These are phyloP conservation scores for Cyclina sinensis DNA, from an alignment of 1,140 invertebrate species.

Conservation along the genomic window DNA sequence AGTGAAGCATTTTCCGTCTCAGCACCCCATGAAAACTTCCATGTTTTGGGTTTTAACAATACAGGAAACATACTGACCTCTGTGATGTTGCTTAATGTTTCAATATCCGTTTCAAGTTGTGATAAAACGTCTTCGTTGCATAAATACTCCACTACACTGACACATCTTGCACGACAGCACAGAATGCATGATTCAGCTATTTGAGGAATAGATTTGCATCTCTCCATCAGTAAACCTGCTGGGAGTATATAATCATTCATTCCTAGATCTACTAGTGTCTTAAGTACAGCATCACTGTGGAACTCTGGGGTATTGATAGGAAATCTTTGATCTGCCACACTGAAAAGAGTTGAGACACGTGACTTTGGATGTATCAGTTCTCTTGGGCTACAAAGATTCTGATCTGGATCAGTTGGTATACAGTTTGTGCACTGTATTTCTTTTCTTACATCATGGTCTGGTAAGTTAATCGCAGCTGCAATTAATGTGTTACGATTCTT, in stretches of 20 bases:
- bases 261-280: slow-evolving; percentile 58
- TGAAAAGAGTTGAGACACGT: slow-evolving; percentile 11
- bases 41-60: slow-evolving; percentile 1
- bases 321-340: slow-evolving; percentile 27
- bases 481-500: not conserved
- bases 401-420: slow-evolving; percentile 59
- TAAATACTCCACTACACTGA: slow-evolving; percentile 55
- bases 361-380: slow-evolving; percentile 46
- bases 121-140: not conserved
- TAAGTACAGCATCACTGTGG: not conserved
- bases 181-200: slow-evolving; percentile 18
- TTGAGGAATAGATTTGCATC: slow-evolving; percentile 56
- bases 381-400: slow-evolving; percentile 1
- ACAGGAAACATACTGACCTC: not conserved
- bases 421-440: not conserved
- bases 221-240: slow-evolving; percentile 60
- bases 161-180: slow-evolving; percentile 35
- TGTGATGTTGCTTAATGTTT: not conserved
- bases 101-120: not conserved
- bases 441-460: not conserved
- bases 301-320: slow-evolving; percentile 1
- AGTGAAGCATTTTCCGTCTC: not conserved
- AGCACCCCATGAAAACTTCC: slow-evolving; percentile 36
- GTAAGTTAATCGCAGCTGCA: not conserved
- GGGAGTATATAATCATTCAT: slow-evolving; percentile 69